Base-by-base conservation (phyloP, 1,140 invertebrate species). In the Eriosoma lanigerum region DNA sequence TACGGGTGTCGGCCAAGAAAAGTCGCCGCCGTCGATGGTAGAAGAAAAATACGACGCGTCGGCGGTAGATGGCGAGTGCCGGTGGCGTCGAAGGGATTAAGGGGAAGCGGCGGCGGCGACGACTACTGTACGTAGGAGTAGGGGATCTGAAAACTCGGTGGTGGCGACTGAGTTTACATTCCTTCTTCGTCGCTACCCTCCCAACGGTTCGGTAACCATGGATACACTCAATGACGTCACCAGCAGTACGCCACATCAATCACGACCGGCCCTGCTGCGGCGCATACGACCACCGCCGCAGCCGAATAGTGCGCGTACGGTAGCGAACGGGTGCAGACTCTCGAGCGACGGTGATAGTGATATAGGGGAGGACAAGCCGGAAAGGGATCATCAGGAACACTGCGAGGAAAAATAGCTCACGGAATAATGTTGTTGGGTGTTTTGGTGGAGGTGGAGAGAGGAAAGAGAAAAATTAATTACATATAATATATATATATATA, bases 211-310 rank as follows among this genome's bases (percentile, higher is more conserved):
- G 50, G 73, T 76, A 32, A 32, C 54, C 56, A 76, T 76, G 54
- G 73, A 76, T 76, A 76, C 73, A 60, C 54, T 54, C 73, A 76
- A 76, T 76, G 73, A 76, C 73, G 73, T 76, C 73, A 76, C 52
- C 52, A 32, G 54, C 52, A 56, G n/a, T 76, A 44, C 72, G 72
- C 72, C 72, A 58, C 72, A 76, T 76, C 72, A 76, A 76, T 76
- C 72, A 76, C 72, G 32, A 21, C 72, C 54, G 72, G n/a, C 19
- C 29, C 72, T 29, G 19, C 72, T 29, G 52, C 29, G 29, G 24
- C 50, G 52, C 26, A 10, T 50, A 62, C 60, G 44, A 46, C 44
- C 64, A 15, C 64, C 60, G n/a, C 60, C 58, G 6, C 17, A 29
- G 26, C 58, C 26, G 19, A 19, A 29, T 8, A 1, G 26, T 29